Base-by-base conservation (phyloP, 2,888 invertebrate genomes). In the Aporophyla nigra region DNA sequence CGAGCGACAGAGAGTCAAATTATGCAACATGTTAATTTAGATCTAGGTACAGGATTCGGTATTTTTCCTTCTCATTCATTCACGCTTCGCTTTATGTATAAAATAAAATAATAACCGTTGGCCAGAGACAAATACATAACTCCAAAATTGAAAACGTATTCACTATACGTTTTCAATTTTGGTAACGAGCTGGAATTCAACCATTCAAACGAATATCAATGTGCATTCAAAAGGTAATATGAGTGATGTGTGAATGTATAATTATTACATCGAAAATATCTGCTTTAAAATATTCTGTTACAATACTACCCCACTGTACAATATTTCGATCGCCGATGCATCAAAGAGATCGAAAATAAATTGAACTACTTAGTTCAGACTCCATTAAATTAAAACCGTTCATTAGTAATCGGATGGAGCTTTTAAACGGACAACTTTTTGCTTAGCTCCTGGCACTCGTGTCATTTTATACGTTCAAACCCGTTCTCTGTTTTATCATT, bases 341-440 rank as follows among this genome's bases (percentile, higher is more conserved):
- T 71, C 19, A 59, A 53, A 33, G 53, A 66, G 2, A 74, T 67
- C 54, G 27, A 43, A 49, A 54, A 2, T 2, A 67, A 66, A 70
- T 46, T 7, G 33, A 43, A 51, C 43, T 66, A n/a, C 21, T 65
- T 68, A 54, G 54, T 72, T 76, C 54, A 62, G 49, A 33, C 43
- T 58, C 74, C 46, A 77, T 85, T 76, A 58, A 75, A 71, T 77
- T 63, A 63, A 83, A 68, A 59, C 63, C 54, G 62, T 80, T 53
- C 85, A 73, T 80, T 74, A 75, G 62, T 66, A 63, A 77, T 85
- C 70, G 51, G 59, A 66, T 40, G 53, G 68, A 66, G 62, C 65
- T 74, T 61, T 83, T 56, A 81, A 74, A 76, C 59, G 33, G 27
- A 63, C 68, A 62, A 69, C 59, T 71, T 80, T 82, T 77, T 77